Conservation (phyloP, 2,888 invertebrate species). For the Theretra japonica region DNA sequence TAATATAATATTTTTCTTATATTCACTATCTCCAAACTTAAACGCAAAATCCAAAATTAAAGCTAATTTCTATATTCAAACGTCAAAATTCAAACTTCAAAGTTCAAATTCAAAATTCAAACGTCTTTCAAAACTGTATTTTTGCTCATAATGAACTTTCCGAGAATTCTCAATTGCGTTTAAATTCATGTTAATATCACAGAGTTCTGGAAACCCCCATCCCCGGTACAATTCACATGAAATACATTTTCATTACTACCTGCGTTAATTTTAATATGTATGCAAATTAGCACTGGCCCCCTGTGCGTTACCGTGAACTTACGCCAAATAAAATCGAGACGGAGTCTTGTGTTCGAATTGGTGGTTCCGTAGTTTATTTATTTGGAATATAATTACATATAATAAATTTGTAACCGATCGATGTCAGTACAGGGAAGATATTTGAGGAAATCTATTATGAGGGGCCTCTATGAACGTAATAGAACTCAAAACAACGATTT, state of each 20-base stretch:
- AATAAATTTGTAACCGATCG: too few relatives aligned
- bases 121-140: background rate
- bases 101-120: too few relatives aligned
- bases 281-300: constrained; percentile 12
- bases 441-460: too few relatives aligned
- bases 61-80: too few relatives aligned
- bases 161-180: background rate
- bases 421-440: too few relatives aligned
- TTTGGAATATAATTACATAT: background rate
- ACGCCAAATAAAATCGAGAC: background rate
- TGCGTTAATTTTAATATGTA: constrained; percentile 2
- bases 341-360: background rate
- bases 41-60: too few relatives aligned
- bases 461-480: too few relatives aligned
- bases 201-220: background rate
- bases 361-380: constrained; percentile 3
- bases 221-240: background rate
- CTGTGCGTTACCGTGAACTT: constrained; percentile 19
- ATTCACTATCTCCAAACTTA: too few relatives aligned
- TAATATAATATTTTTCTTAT: too few relatives aligned
- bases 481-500: too few relatives aligned
- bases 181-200: background rate
- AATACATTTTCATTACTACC: background rate
- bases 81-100: too few relatives aligned
- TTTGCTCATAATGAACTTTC: background rate